Evolutionary conservation across 2,113 vertebrate species (phyloP), one percentile per base, ranked within the genome.

Genomic region (Glaucidium brasilianum): DNA sequence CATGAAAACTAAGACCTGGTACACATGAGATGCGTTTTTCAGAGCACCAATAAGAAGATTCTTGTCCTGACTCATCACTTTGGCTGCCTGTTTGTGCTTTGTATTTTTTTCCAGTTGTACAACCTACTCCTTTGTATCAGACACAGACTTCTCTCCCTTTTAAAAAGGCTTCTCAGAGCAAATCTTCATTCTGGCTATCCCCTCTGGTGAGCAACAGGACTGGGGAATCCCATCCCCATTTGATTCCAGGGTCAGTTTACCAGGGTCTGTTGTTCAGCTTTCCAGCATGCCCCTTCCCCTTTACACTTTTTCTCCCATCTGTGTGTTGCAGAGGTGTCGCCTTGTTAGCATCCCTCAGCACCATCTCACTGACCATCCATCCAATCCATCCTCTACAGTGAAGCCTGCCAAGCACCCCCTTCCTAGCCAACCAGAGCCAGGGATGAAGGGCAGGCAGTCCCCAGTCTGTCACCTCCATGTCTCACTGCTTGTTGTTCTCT

Each of bases 401-500:
- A 69, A 69, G n/a, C 67, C 49, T 73, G 71, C 66, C 64, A 93
- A 81, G 37, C 41, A 82, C 32, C 49, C 52, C 27, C n/a, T 90
- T 60, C 26, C 1, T 72, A 79, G 68, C 26, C 5, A 17, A 22
- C 27, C 47, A 53, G 59, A 92, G 62, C 47, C 58, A 71, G 53
- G 64, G 62, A 49, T 78, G 62, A 79, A 85, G 90, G 39, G 43
- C 77, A 90, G 62, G 58, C 86, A 75, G 47, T 50, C 71, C 49
- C 53, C 71, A 59, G 69, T 95, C 92, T 93, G 62, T 93, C 93
- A 88, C 81, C 45, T 96, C 74, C 49, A 26, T 56, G n/a, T 96
- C 73, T 95, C 58, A 37, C n/a, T 94, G 64, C 56, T 55, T 56
- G 22, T 73, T 77, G 34, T 84, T 89, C 35, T 93, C 34, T 92